A percentile compares a stretch with the other conserved stretches of the same genome.
phyloP scores from a whole-genome alignment of 2,888 invertebrate species.

The Perdita meconis region DNA sequence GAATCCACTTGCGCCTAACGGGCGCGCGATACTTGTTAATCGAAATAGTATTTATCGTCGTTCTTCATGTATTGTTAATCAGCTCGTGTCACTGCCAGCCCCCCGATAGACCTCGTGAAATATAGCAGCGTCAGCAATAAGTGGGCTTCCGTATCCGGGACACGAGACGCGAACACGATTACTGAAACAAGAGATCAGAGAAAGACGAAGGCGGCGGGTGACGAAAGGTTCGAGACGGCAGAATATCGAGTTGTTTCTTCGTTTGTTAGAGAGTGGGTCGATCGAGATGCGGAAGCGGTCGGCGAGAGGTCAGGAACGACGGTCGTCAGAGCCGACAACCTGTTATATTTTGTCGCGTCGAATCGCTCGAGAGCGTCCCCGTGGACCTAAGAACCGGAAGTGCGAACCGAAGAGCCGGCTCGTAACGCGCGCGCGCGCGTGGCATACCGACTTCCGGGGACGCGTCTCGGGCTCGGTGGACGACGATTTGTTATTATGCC shows the following conservation, averaged over 20 bases:
- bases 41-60: constrained; percentile 19
- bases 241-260: constrained; percentile 16
- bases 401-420: background rate
- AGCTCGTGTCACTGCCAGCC: constrained; percentile 48
- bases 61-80: constrained; percentile 11
- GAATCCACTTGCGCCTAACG: no score
- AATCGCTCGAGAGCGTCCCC: constrained; percentile 49
- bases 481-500: constrained; percentile 80
- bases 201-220: background rate
- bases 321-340: constrained; percentile 72
- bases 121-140: constrained; percentile 20
- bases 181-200: background rate
- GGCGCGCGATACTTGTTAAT: background rate
- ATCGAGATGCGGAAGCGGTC: constrained; percentile 51
- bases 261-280: constrained; percentile 25
- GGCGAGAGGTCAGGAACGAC: constrained; percentile 53
- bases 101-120: background rate
- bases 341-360: constrained; percentile 76
- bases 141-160: background rate
- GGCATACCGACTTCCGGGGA: constrained; percentile 25
- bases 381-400: background rate
- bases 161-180: background rate
- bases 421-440: background rate
- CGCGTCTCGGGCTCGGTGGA: constrained; percentile 46
- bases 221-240: background rate